These are phyloP conservation scores for Leptinotarsa haldemani DNA, from an alignment of 2,888 invertebrate genomes.

Conservation along the genomic window DNA sequence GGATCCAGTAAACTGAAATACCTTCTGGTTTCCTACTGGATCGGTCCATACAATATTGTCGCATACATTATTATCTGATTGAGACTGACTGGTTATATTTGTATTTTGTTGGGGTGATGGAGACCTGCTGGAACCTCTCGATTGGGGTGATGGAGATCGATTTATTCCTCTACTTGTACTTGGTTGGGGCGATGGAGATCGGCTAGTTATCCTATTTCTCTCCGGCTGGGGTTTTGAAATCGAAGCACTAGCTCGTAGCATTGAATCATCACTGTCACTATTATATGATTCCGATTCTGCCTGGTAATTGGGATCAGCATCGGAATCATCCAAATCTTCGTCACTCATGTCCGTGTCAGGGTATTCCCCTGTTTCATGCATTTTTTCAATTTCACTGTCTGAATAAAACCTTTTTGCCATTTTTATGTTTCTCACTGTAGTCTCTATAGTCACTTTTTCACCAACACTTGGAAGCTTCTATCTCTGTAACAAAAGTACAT, in stretches of 20 bases:
- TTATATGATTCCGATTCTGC: conserved; percentile 7
- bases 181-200: conserved; percentile 9
- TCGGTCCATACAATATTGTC: conserved; percentile 5
- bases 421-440: conserved; percentile 3
- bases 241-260: conserved; percentile 5
- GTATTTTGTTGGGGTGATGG: conserved; percentile 1
- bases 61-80: conserved; percentile 5
- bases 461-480: too few relatives aligned
- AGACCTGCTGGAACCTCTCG: background rate
- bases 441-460: background rate
- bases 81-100: conserved; percentile 1
- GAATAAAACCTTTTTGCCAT: conserved; percentile 7
- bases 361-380: conserved; percentile 9
- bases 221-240: conserved; percentile 9
- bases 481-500: too few relatives aligned
- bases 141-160: conserved; percentile 7
- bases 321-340: conserved; percentile 1
- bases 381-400: conserved; percentile 9
- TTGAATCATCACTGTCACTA: conserved; percentile 5
- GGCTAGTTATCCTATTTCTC: conserved; percentile 7
- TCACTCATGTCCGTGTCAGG: conserved; percentile 9
- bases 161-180: conserved; percentile 5
- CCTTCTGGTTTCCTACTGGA: conserved; percentile 5
- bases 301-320: conserved; percentile 2
- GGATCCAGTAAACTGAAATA: conserved; percentile 8